Percentiles rank a stretch among this genome's conserved stretches.
These are phyloP conservation scores for Pangasius sanitwongsei DNA, from an alignment of 2,797 vertebrate genomes.

Conservation along the genomic window DNA sequence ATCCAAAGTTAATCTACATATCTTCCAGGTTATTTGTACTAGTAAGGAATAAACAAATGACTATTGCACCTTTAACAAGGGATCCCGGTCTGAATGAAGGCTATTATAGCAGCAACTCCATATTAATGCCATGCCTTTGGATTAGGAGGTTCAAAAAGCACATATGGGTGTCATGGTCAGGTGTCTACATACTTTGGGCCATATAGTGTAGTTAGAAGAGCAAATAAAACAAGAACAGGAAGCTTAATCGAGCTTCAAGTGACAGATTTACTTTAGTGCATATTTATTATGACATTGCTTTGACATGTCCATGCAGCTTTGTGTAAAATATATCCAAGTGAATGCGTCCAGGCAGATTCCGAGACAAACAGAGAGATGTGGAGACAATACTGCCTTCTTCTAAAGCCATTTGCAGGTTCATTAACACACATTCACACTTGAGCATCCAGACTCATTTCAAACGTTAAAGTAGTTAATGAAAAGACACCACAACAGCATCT, in stretches of 20 bases:
- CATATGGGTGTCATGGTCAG: neutral
- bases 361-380: neutral
- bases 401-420: slow-evolving; percentile 13
- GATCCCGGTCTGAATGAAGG: neutral
- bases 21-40: neutral
- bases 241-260: neutral
- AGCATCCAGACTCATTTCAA: neutral
- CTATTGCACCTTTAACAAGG: neutral
- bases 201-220: neutral
- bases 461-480: slow-evolving; percentile 20
- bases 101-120: neutral
- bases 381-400: neutral
- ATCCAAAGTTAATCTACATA: neutral
- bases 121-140: neutral
- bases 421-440: slow-evolving; percentile 11
- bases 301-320: neutral
- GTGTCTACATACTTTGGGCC: neutral
- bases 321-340: neutral
- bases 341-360: slow-evolving; percentile 15
- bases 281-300: no score
- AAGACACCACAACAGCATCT: neutral
- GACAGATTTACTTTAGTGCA: neutral
- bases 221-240: neutral
- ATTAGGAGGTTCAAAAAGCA: neutral
- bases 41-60: neutral